Evolutionary conservation across 1,140 invertebrate genomes (phyloP).

Genomic region (Papilio dardanus): DNA sequence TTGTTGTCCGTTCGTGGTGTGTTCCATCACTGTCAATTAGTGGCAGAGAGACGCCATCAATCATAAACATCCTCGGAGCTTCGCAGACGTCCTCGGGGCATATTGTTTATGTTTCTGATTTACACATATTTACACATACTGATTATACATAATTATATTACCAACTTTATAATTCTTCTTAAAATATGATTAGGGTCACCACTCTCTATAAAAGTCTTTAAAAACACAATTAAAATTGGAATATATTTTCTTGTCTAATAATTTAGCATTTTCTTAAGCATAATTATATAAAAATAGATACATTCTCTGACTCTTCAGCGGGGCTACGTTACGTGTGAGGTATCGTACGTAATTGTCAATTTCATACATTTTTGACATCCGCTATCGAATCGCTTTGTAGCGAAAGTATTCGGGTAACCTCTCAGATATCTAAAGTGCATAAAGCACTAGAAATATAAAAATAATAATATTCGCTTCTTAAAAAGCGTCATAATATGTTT

Average conservation of each 20-base stretch:
- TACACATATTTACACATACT: slow-evolving; percentile 22
- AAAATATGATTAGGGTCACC: no score
- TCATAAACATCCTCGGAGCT: slow-evolving; percentile 67
- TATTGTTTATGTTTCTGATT: slow-evolving; percentile 69
- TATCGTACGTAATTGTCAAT: no score
- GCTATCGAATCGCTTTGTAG: no score
- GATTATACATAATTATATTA: neutral
- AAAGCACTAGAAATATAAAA: neutral
- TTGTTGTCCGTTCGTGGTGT: slow-evolving; percentile 46
- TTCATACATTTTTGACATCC: no score
- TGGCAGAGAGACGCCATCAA: slow-evolving; percentile 72
- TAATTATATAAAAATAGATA: neutral
- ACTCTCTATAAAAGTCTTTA: no score
- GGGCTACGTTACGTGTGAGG: no score
- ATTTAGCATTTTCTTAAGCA: neutral
- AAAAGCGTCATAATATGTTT: neutral
- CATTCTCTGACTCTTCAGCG: neutral
- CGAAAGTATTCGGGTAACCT: no score
- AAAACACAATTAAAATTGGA: no score
- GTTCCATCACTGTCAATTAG: slow-evolving; percentile 81
- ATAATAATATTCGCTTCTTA: neutral
- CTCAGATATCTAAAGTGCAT: neutral
- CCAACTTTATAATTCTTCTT: neutral
- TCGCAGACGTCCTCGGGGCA: slow-evolving; percentile 55
- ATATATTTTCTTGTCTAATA: no score